These are phyloP conservation scores for Trissonchulus latispiculum DNA, from an alignment of 2,888 invertebrate genomes.

Conservation along the genomic window DNA sequence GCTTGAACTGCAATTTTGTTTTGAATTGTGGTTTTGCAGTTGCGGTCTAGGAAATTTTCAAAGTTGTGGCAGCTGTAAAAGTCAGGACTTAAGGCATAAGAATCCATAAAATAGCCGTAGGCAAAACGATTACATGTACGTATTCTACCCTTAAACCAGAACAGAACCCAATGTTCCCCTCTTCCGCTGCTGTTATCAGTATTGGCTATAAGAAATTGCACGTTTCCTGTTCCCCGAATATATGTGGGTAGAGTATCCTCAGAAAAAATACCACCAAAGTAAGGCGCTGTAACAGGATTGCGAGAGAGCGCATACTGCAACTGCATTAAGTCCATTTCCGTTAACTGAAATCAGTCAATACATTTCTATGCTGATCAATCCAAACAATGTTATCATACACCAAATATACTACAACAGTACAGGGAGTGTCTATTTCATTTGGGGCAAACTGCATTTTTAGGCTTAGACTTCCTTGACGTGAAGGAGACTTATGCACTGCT, in stretches of 20 bases:
- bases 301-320: too few species aligned
- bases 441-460: too few species aligned
- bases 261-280: not conserved
- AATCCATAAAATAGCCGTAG: not conserved
- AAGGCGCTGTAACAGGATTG: too few species aligned
- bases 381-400: conserved; percentile 1
- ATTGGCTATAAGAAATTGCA: not conserved
- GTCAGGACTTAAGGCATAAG: not conserved
- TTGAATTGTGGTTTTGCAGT: too few species aligned
- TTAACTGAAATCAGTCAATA: not conserved
- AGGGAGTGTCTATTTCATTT: too few species aligned
- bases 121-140: not conserved
- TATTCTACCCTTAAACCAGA: too few species aligned
- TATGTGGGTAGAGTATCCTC: not conserved
- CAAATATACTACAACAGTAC: conserved; percentile 6
- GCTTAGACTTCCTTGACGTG: not conserved
- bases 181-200: not conserved
- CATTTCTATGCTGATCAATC: conserved; percentile 2
- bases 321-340: too few species aligned
- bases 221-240: not conserved
- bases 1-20: too few species aligned
- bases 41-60: too few species aligned
- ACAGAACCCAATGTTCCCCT: not conserved
- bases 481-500: not conserved
- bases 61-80: not conserved